Evolutionary conservation across 2,888 invertebrate species (phyloP).

Genomic region (Epicampocera succincta): DNA sequence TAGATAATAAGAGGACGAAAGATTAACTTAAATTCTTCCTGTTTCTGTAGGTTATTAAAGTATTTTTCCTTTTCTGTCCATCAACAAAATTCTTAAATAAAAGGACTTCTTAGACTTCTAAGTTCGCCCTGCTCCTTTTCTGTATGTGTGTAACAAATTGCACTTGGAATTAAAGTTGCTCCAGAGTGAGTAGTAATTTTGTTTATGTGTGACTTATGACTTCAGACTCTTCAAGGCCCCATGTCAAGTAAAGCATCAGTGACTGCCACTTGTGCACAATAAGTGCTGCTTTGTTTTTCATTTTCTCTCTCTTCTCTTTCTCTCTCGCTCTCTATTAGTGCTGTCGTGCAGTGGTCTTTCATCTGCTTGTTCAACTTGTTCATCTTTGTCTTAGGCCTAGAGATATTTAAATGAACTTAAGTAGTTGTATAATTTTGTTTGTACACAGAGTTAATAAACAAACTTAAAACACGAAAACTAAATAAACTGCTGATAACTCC

Average conservation of each 20-base stretch:
- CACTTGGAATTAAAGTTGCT: neutral
- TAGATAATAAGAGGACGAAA: no score
- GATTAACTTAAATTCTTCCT: no score
- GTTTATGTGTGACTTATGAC: no score
- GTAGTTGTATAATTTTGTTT: conserved; percentile 54
- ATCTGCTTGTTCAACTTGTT: conserved; percentile 6
- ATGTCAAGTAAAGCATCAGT: conserved; percentile 50
- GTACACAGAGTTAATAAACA: conserved; percentile 25
- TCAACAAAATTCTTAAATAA: no score
- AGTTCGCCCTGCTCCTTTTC: no score
- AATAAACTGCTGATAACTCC: neutral
- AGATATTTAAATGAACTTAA: conserved; percentile 64
- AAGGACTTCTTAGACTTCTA: no score
- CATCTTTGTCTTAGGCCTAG: conserved; percentile 55
- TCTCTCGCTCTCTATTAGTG: neutral
- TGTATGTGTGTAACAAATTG: no score
- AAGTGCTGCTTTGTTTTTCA: conserved; percentile 9
- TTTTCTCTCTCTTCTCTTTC: neutral
- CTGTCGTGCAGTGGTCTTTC: conserved; percentile 37
- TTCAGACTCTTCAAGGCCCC: neutral
- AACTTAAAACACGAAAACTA: neutral
- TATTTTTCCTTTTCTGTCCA: no score
- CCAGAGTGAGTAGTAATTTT: neutral
- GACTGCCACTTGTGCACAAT: conserved; percentile 44
- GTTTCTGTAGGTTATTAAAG: no score